These are phyloP conservation scores for Herpetotheres cachinnans DNA, from an alignment of 2,113 vertebrate genomes.

Conservation along the genomic window DNA sequence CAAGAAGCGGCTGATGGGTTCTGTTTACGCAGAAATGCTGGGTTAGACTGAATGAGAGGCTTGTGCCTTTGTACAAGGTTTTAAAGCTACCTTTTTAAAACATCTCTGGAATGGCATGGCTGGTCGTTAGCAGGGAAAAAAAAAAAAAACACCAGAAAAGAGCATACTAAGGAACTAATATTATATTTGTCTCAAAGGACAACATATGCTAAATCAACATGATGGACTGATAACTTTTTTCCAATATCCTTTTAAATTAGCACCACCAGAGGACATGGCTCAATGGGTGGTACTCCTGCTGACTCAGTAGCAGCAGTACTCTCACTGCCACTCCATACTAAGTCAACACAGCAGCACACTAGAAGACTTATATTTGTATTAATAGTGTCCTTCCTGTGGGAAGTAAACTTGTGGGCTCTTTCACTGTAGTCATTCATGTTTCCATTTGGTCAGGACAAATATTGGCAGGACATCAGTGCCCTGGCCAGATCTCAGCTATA, in stretches of 20 bases:
- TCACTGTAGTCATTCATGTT: background rate
- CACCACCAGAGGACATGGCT: background rate
- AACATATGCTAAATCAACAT: background rate
- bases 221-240: background rate
- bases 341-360: background rate
- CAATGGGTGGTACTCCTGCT: background rate
- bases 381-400: background rate
- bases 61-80: background rate
- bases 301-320: background rate
- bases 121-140: background rate
- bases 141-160: no score
- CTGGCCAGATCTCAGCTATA: background rate
- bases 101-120: background rate
- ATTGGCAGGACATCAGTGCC: background rate
- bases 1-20: background rate
- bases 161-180: background rate
- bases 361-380: background rate
- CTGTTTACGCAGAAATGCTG: background rate
- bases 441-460: background rate
- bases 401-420: background rate
- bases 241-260: background rate
- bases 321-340: background rate
- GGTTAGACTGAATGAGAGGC: background rate
- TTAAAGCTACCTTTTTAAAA: background rate
- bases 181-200: background rate